Conservation (phyloP, 2,113 vertebrate species). For the Melierax canorus region DNA sequence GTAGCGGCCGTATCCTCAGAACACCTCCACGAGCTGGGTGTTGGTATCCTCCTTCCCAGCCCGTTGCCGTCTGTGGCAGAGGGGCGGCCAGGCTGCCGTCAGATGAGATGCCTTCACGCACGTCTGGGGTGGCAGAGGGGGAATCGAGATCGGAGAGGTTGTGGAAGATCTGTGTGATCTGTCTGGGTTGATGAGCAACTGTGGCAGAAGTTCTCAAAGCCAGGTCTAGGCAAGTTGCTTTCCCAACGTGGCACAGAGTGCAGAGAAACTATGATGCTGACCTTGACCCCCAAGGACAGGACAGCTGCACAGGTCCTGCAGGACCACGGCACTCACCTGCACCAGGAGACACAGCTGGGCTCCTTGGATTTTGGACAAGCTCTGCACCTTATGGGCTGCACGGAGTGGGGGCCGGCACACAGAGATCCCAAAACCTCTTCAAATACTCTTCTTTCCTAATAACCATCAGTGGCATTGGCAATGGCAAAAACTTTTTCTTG, state of each 20-base stretch:
- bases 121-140: background rate
- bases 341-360: background rate
- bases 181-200: background rate
- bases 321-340: background rate
- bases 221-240: background rate
- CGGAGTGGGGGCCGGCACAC: background rate
- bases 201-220: background rate
- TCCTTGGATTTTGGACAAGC: background rate
- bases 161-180: background rate
- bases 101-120: background rate
- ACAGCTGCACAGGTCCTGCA: background rate
- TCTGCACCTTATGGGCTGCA: background rate
- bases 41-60: background rate
- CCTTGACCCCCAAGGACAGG: background rate
- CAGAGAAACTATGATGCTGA: background rate
- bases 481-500: background rate
- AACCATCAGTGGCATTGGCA: background rate
- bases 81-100: background rate
- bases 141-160: background rate
- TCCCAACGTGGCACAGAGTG: accelerated
- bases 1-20: background rate
- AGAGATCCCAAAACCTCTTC: background rate
- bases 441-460: background rate
- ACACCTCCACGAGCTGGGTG: background rate
- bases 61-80: background rate